Percentiles rank a stretch among this genome's conserved stretches.
phyloP scores from a whole-genome alignment of 1,140 invertebrate genomes.

The Tetramorium alpestre region DNA sequence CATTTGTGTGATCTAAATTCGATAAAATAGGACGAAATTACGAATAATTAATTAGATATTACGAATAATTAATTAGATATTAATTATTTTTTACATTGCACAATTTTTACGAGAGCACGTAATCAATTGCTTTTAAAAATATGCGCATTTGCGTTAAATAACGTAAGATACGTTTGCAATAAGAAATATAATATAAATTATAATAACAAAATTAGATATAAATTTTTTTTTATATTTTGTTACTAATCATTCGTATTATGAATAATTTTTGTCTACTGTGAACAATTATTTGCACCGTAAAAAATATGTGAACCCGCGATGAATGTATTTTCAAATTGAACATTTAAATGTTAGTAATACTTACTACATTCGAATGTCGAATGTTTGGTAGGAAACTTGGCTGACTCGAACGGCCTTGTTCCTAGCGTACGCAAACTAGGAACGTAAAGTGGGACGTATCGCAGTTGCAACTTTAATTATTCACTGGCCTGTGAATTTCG shows the following conservation, averaged over 20 bases:
- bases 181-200: background rate
- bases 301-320: no score
- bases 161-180: background rate
- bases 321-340: background rate
- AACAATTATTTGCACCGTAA: background rate
- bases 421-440: conserved; percentile 5
- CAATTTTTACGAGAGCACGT: background rate
- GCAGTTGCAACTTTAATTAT: conserved; percentile 51
- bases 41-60: background rate
- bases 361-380: background rate
- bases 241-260: background rate
- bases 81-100: background rate
- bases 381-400: conserved; percentile 9
- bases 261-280: background rate
- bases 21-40: conserved; percentile 3
- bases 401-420: conserved; percentile 20
- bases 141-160: background rate
- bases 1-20: background rate
- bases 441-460: conserved; percentile 28
- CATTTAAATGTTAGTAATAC: background rate
- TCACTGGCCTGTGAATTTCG: conserved; percentile 47
- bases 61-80: background rate
- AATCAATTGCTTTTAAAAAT: background rate
- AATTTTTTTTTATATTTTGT: background rate
- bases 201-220: background rate